Evolutionary conservation across 2,888 invertebrate genomes (phyloP).

Genomic region (Drosophila incognita): DNA sequence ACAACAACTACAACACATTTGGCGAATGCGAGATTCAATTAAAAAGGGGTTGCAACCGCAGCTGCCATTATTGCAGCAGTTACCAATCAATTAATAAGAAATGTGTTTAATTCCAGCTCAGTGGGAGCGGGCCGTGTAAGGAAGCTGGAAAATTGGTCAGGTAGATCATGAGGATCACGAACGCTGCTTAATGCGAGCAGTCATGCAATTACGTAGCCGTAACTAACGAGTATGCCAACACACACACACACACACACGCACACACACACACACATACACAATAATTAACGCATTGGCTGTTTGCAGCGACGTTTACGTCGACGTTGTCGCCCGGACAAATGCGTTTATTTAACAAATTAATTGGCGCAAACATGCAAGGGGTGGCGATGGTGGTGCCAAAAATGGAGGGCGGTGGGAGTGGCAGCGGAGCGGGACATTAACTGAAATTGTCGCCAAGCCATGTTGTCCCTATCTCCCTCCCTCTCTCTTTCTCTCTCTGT

Average conservation of each 20-base stretch:
- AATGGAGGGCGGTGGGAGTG: not conserved
- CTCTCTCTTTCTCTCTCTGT: not conserved
- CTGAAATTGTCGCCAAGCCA: constrained; percentile 57
- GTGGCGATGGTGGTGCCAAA: constrained; percentile 9
- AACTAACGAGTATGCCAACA: constrained; percentile 61
- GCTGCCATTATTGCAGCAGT: constrained; percentile 25
- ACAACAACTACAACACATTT: constrained; percentile 2
- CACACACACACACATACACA: constrained; percentile 38
- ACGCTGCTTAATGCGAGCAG: constrained; percentile 34
- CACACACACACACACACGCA: constrained; percentile 25
- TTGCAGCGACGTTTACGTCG: constrained; percentile 1
- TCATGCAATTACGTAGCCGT: constrained; percentile 62
- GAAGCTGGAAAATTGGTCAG: constrained; percentile 27
- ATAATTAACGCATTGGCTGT: constrained; percentile 37
- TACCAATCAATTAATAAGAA: constrained; percentile 76
- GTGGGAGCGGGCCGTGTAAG: not conserved
- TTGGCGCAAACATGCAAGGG: constrained; percentile 68
- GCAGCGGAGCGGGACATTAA: constrained; percentile 46
- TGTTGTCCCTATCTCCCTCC: constrained; percentile 4
- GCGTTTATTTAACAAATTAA: constrained; percentile 80
- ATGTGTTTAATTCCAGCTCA: constrained; percentile 12
- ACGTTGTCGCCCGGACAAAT: constrained; percentile 51
- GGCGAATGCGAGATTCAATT: constrained; percentile 65
- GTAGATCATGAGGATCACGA: constrained; percentile 25
- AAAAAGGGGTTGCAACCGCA: constrained; percentile 56